Percentiles rank a stretch among this genome's conserved stretches.
Evolutionary conservation across 2,797 vertebrate species (phyloP).

Genomic region (Diceros bicornis): DNA sequence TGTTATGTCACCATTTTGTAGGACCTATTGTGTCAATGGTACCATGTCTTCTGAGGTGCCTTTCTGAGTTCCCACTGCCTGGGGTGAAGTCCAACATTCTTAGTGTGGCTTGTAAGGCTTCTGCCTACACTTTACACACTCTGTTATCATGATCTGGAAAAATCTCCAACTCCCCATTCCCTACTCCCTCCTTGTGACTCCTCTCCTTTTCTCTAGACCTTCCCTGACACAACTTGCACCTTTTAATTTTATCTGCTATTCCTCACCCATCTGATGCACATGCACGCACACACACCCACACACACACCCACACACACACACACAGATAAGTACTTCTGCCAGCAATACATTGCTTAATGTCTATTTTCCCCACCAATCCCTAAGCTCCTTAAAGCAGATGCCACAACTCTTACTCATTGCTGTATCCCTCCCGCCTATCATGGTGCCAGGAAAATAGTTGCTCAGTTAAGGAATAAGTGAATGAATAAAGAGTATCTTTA

Average conservation of each 20-base stretch:
- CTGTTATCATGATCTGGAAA: neutral
- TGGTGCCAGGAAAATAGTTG: conserved; percentile 3
- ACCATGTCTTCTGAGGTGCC: neutral
- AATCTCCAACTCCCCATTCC: neutral
- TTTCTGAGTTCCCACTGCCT: neutral
- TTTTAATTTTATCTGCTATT: neutral
- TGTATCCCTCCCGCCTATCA: neutral
- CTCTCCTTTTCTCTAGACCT: neutral
- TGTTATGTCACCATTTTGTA: neutral
- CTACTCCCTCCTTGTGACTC: neutral
- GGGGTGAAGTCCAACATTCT: neutral
- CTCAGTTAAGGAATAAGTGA: neutral
- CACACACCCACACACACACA: neutral
- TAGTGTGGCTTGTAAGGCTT: neutral
- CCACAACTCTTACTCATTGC: neutral
- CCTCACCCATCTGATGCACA: neutral
- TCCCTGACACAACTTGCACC: neutral
- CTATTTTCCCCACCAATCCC: neutral
- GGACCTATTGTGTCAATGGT: neutral
- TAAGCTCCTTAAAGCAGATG: neutral
- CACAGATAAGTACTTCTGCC: neutral
- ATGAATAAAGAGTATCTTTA: neutral
- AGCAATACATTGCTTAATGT: neutral
- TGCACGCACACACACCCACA: no score
- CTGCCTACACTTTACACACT: neutral